A percentile compares a stretch with the other conserved stretches of the same genome.
phyloP scores from a whole-genome alignment of 2,113 vertebrate species.

The Pandion haliaetus region DNA sequence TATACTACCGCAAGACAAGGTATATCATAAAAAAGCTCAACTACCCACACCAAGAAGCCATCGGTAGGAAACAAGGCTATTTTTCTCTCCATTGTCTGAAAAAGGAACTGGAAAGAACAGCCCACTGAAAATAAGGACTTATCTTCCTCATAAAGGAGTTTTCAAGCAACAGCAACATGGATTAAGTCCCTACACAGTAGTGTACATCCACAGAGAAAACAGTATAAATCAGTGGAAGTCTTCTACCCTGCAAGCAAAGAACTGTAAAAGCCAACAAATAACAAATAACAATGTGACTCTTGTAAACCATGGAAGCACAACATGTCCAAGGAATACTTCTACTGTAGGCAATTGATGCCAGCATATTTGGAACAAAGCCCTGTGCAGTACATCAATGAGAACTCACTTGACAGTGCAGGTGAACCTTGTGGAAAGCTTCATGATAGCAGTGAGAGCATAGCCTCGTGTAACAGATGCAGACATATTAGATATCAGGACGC shows the following conservation, averaged over 20 bases:
- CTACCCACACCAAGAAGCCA: background rate
- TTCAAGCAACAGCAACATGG: background rate
- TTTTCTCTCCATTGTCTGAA: background rate
- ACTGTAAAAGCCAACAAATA: background rate
- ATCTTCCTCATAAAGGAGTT: background rate
- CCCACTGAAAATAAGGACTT: background rate
- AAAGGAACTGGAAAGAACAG: background rate
- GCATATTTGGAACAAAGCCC: background rate
- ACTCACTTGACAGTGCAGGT: conserved; percentile 93
- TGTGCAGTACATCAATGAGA: background rate
- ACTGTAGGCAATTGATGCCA: background rate
- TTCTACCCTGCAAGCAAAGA: background rate
- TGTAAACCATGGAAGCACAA: background rate
- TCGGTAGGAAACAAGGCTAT: background rate
- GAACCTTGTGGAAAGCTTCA: conserved; percentile 98
- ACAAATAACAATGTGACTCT: background rate
- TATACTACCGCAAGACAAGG: background rate
- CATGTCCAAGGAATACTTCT: background rate
- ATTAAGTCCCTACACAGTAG: background rate
- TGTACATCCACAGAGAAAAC: background rate
- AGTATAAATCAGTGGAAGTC: background rate
- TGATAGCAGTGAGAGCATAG: conserved; percentile 95
- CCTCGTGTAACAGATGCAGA: conserved; percentile 93
- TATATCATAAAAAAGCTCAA: background rate
- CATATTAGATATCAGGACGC: conserved; percentile 94